Base-by-base conservation (phyloP, 2,888 invertebrate genomes). In the Stictocephala bisonia region DNA sequence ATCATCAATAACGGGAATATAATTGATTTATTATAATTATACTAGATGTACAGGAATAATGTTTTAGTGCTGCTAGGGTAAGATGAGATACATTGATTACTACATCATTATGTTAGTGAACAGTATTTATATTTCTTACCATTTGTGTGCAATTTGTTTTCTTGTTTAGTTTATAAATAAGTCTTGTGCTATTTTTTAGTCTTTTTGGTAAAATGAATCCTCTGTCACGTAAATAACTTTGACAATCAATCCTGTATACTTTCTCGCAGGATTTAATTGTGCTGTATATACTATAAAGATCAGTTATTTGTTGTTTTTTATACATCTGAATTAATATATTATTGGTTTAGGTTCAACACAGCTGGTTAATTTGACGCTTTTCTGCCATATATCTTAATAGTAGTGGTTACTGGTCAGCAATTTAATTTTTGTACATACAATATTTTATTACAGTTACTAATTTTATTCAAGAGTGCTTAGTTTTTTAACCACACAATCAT, bases 191-290 rank as follows among this genome's bases (percentile, higher is more conserved):
- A n/a, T n/a, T n/a, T n/a, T n/a, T n/a, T n/a, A n/a, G n/a, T n/a
- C n/a, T n/a, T n/a, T n/a, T n/a, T n/a, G n/a, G n/a, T n/a, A n/a
- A n/a, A n/a, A n/a, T n/a, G n/a, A n/a, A n/a, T n/a, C n/a, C n/a
- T n/a, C 44, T 64, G 1, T 64, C 44, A 24, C 24, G 3, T 22
- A 64, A 44, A 35, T 15, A 44, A 44, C 64, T 44, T 64, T 41
- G 64, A 64, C 64, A 64, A 64, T 64, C 64, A 64, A 22, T 64
- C 64, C 64, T 64, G 64, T 64, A 64, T 64, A 64, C 64, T 64
- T 64, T 64, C 44, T 26, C 24, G 27, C 64, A 64, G 64, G 64
- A 64, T 64, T 64, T 20, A 20, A 44, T 20, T 64, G 64, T 64
- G n/a, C n/a, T n/a, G n/a, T n/a, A n/a, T n/a, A n/a, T n/a, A n/a